Conservation (phyloP, 2,113 vertebrate species). For the Plecturocebus donacophilus region DNA sequence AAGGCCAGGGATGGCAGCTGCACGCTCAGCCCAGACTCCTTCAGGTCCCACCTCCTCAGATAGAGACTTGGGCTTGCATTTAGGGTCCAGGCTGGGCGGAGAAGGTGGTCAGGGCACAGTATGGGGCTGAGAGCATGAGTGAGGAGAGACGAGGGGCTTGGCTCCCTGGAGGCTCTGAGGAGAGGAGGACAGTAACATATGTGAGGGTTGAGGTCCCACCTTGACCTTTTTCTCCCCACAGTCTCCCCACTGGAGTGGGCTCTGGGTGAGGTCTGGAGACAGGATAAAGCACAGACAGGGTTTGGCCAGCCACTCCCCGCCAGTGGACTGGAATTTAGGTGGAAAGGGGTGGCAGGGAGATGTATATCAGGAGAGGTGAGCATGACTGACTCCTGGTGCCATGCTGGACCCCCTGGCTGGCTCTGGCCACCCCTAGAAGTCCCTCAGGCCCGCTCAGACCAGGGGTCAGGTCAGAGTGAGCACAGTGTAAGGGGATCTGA, state of each 20-base stretch:
- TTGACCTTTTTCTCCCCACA: neutral
- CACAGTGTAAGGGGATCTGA: slow-evolving; percentile 27
- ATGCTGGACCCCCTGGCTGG: neutral
- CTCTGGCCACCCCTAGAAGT: neutral
- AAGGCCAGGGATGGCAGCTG: neutral
- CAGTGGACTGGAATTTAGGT: neutral
- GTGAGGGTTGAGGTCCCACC: neutral
- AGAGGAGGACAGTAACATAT: neutral
- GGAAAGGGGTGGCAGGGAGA: neutral
- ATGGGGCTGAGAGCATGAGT: neutral
- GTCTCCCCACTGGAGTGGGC: neutral
- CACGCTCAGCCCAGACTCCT: neutral
- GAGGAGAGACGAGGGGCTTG: too few species aligned
- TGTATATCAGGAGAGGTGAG: neutral
- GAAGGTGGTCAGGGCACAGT: neutral
- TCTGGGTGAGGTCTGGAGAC: neutral
- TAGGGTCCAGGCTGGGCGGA: neutral
- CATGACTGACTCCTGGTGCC: neutral
- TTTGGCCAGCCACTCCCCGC: neutral
- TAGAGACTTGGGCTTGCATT: neutral
- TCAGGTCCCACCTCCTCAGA: neutral
- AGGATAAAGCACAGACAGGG: neutral
- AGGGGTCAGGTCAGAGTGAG: neutral
- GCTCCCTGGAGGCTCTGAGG: neutral
- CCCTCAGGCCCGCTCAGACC: neutral